These are phyloP conservation scores for Iselma pallidipennis DNA, from an alignment of 2,888 invertebrate species.

Conservation along the genomic window DNA sequence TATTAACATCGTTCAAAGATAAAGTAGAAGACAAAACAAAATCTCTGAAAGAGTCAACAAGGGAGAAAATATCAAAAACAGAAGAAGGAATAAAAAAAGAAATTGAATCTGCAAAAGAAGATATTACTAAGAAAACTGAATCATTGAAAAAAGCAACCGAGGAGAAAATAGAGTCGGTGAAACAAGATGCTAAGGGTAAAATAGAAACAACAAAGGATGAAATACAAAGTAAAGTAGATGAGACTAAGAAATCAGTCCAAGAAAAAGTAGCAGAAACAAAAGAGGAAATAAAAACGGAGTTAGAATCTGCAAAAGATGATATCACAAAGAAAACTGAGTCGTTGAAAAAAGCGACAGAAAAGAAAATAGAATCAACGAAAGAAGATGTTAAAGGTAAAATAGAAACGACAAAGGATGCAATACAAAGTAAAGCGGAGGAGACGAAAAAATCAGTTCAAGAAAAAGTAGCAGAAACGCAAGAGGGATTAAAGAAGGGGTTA, in stretches of 20 bases:
- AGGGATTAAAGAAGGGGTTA: neutral
- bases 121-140: neutral
- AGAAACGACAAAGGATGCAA: neutral
- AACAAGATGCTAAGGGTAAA: neutral
- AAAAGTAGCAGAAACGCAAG: neutral
- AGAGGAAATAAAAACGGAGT: neutral
- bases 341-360: neutral
- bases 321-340: neutral
- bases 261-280: neutral
- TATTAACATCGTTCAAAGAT: neutral
- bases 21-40: neutral
- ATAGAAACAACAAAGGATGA: neutral
- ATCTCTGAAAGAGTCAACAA: neutral
- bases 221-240: too few species aligned
- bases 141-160: neutral
- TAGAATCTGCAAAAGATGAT: neutral
- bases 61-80: neutral
- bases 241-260: neutral
- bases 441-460: neutral
- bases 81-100: neutral
- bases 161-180: neutral
- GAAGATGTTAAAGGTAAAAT: neutral
- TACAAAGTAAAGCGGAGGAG: too few species aligned
- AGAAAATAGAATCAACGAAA: neutral
- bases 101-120: neutral